Base-by-base conservation (phyloP, 1,140 invertebrate species). In the Lutraria rhynchaena region DNA sequence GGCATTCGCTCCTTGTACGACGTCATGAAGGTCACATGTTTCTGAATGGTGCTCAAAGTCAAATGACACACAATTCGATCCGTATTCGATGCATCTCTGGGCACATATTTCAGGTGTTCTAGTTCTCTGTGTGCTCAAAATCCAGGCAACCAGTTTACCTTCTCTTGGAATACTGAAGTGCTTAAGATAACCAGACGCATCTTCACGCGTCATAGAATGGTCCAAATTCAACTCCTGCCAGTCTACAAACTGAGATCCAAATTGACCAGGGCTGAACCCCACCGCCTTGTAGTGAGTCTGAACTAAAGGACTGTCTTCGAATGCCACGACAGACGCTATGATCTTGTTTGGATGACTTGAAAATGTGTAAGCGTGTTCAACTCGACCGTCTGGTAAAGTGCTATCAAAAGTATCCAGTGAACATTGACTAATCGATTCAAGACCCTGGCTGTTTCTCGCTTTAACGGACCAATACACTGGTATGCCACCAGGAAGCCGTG, bases 1-100 rank as follows among this genome's bases (percentile, higher is more conserved):
- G 13, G 49, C 49, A 65, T 76, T 37, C 15, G 58, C 74, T 15
- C 74, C 74, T 51, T 61, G 35, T 13, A 76, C 46, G 0, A 51
- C n/a, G 22, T 76, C 74, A 46, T 76, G 74, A 3, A 76, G 61
- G 41, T 76, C 60, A 51, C 74, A 76, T 33, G 74, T 65, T 33
- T 76, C 74, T 44, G 74, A 76, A n/a, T 51, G 41, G 24, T 76
- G 44, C 27, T 76, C 74, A 35, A 31, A 76, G 29, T 63, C 60
- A 65, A 76, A 76, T n/a, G 74, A 76, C 0, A 76, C 41, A 37
- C 74, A 76, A 29, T 61, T 76, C 1, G 27, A 55, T 2, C 70
- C 74, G 22, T 76, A 63, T 11, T 31, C 9, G 19, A 65, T 51
- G 44, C 74, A 76, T n/a, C 3, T 19, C 17, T 51, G 24, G 1